Base-by-base conservation (phyloP, 1,140 invertebrate species). In the Pogonomyrmex barbatus region DNA sequence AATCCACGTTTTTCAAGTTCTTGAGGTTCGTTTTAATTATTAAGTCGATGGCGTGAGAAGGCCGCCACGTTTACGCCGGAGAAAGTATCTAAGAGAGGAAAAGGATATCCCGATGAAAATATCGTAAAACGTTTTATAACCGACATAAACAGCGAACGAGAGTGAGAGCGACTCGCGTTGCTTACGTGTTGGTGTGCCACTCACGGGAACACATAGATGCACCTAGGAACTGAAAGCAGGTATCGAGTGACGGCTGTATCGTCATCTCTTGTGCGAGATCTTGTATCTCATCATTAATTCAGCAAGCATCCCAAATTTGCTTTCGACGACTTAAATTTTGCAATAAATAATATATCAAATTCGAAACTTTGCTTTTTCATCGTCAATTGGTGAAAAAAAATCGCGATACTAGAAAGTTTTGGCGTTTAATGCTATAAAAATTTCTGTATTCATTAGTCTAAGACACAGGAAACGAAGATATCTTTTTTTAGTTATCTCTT, bases 91-190 rank as follows among this genome's bases (percentile, higher is more conserved):
- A 24, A 36, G 45, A 45, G 52, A 56, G 88, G 85, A 87, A 89
- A 88, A 91, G 77, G 79, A 87, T 86, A 88, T 86, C 45, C 54
- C 45, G 85, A 83, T 71, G 85, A 88, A 91, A 91, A 90, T 83
- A 79, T 89, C 91, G 77, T 92, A 91, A 92, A 92, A 73, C 77
- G 73, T 91, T 92, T 91, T 91, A 91, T 88, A 89, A 91, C 87
- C 42, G 67, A 50, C 85, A 90, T 92, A 92, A 91, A 92, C 83
- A 81, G 86, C 75, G 83, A 87, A 85, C 71, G 87, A 88, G 76
- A 90, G 79, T 84, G 87, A 87, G 89, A 88, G 84, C 79, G 73
- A 73, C 68, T 33, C 30, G 54, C 17, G 45, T 45, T 86, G 84
- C 77, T 14, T 76, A 82, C 84, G 89, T 75, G 39, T 83, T 47